A percentile compares a stretch with the other conserved stretches of the same genome.
Evolutionary conservation across 2,797 vertebrate species (phyloP).

Genomic region (Dendrocincla tyrannina): DNA sequence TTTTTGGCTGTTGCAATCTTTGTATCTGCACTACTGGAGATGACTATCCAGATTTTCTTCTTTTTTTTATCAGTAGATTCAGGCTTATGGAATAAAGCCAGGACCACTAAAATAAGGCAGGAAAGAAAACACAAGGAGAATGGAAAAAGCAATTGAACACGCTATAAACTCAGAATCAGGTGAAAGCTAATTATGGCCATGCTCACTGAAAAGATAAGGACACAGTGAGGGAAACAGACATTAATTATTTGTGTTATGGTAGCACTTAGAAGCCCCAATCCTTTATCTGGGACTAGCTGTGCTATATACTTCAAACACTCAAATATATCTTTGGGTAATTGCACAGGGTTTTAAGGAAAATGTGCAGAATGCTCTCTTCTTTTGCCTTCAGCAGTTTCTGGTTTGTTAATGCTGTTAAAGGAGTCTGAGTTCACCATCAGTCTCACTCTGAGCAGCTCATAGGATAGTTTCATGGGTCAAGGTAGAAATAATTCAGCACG

Average conservation of each 20-base stretch:
- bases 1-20: not conserved
- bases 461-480: not conserved
- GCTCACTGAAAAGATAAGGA: conserved; percentile 31
- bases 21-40: conserved; percentile 12
- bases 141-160: conserved; percentile 16
- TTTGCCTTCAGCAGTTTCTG: conserved; percentile 18
- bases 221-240: conserved; percentile 12
- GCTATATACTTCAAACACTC: conserved; percentile 9
- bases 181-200: conserved; percentile 49
- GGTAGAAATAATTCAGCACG: not conserved
- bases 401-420: not conserved
- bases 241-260: conserved; percentile 67
- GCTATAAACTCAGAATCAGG: conserved; percentile 37
- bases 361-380: conserved; percentile 6
- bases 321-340: conserved; percentile 32
- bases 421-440: not conserved
- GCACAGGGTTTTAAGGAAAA: conserved; percentile 15
- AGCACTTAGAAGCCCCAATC: conserved; percentile 61
- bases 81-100: not conserved
- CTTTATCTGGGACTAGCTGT: conserved; percentile 51
- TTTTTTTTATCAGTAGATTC: not conserved
- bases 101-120: conserved; percentile 2
- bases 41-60: not conserved
- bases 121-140: conserved; percentile 5
- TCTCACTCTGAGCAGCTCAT: not conserved